These are phyloP conservation scores for Parotia lawesii DNA, from an alignment of 2,113 vertebrate genomes.

Conservation along the genomic window DNA sequence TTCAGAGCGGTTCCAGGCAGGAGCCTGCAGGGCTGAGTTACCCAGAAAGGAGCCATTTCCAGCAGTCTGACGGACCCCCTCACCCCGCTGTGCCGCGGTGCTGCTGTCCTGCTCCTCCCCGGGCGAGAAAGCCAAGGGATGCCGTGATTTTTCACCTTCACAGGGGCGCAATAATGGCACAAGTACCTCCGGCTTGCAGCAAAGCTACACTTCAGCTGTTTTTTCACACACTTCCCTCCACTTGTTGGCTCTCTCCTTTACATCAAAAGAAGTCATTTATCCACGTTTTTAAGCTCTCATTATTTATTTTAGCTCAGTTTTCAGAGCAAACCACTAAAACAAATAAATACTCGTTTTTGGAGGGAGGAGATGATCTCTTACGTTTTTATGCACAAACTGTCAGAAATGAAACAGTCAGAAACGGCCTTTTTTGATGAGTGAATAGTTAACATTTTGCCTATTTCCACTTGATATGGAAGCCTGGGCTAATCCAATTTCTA, in stretches of 20 bases:
- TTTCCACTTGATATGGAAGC: not conserved
- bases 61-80: rapidly evolving
- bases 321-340: not conserved
- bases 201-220: not conserved
- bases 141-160: rapidly evolving
- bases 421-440: not conserved
- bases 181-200: not conserved
- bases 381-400: not conserved
- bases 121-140: not conserved
- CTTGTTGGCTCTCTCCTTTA: not conserved
- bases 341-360: not conserved
- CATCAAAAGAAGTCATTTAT: not conserved
- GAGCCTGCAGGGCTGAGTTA: not conserved
- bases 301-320: not conserved
- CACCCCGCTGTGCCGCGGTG: rapidly evolving
- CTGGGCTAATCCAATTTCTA: not conserved
- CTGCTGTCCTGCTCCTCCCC: not conserved
- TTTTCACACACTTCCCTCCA: not conserved
- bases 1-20: rapidly evolving
- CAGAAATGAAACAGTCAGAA: not conserved
- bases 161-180: rapidly evolving
- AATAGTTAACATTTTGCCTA: not conserved
- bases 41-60: not conserved
- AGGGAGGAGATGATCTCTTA: not conserved
- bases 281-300: not conserved